These are phyloP conservation scores for Diaprepes abbreviatus DNA, from an alignment of 2,888 invertebrate species.

Conservation along the genomic window DNA sequence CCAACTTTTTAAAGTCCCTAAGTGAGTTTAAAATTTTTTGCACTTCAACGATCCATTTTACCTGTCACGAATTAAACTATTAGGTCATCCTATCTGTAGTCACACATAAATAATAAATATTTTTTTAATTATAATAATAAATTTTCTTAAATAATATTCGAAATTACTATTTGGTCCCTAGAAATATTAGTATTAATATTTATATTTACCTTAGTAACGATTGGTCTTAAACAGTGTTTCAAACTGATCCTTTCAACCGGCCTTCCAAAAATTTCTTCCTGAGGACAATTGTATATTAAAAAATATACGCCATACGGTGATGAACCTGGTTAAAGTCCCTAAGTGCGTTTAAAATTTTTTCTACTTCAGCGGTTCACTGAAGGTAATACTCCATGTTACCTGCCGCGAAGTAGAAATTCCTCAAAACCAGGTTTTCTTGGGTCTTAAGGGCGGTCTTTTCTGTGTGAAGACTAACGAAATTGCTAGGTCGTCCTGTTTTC, in stretches of 20 bases:
- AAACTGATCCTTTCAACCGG: conserved; percentile 66
- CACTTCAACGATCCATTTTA: conserved; percentile 61
- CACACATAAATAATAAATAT: too few relatives aligned
- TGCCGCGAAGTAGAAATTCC: conserved; percentile 66
- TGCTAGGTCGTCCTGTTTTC: conserved; percentile 56
- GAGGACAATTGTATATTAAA: conserved; percentile 70
- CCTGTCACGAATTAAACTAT: conserved; percentile 70
- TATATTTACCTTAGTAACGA: conserved; percentile 51
- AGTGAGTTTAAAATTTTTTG: conserved; percentile 50
- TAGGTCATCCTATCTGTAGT: too few relatives aligned
- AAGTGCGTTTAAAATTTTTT: conserved; percentile 49
- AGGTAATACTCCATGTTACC: conserved; percentile 68
- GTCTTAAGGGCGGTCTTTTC: conserved; percentile 14
- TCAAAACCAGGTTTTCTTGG: conserved; percentile 48
- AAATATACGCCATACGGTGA: conserved; percentile 66
- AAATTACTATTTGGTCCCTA: too few relatives aligned
- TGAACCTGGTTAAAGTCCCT: conserved; percentile 51
- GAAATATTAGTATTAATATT: too few relatives aligned
- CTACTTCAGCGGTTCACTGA: conserved; percentile 63
- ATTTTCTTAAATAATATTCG: too few relatives aligned
- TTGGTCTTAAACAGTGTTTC: conserved; percentile 60
- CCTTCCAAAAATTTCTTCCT: conserved; percentile 63
- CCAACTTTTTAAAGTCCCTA: conserved; percentile 51
- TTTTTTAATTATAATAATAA: too few relatives aligned
- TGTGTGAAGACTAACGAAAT: conserved; percentile 13